These are phyloP conservation scores for Drosophila trapezifrons DNA, from an alignment of 1,140 invertebrate species.

Conservation along the genomic window DNA sequence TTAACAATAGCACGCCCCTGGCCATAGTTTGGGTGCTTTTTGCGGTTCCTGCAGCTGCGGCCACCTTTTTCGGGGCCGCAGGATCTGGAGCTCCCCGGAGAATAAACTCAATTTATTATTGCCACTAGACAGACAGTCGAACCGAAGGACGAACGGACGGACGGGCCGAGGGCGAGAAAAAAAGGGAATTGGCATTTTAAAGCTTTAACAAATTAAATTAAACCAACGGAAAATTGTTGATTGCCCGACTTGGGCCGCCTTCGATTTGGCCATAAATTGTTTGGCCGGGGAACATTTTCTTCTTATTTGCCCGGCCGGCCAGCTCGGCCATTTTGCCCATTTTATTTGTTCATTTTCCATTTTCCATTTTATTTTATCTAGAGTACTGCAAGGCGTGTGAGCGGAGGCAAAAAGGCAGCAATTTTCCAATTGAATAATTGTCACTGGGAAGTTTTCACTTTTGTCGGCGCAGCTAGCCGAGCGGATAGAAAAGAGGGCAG, in stretches of 20 bases:
- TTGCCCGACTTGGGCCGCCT: constrained; percentile 45
- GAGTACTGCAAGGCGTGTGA: constrained; percentile 10
- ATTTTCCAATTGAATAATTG: constrained; percentile 83
- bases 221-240: constrained; percentile 67
- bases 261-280: constrained; percentile 63
- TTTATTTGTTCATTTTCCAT: constrained; percentile 42
- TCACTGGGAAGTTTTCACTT: constrained; percentile 80
- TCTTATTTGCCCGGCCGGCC: constrained; percentile 35
- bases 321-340: constrained; percentile 21
- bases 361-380: constrained; percentile 40
- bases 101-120: constrained; percentile 83
- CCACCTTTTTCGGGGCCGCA: constrained; percentile 41
- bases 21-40: constrained; percentile 69
- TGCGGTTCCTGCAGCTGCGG: constrained; percentile 56
- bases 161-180: constrained; percentile 28
- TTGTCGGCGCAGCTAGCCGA: constrained; percentile 62
- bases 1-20: constrained; percentile 70
- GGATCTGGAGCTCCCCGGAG: constrained; percentile 43
- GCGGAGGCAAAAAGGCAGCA: constrained; percentile 58
- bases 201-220: constrained; percentile 79
- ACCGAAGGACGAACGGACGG: constrained; percentile 10
- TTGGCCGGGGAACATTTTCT: constrained; percentile 35
- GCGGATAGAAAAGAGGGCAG: constrained; percentile 29
- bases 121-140: constrained; percentile 48
- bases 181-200: constrained; percentile 74